Evolutionary conservation across 2,113 vertebrate species (phyloP), one percentile per base, ranked within the genome.

Genomic region (Miniopterus natalensis): DNA sequence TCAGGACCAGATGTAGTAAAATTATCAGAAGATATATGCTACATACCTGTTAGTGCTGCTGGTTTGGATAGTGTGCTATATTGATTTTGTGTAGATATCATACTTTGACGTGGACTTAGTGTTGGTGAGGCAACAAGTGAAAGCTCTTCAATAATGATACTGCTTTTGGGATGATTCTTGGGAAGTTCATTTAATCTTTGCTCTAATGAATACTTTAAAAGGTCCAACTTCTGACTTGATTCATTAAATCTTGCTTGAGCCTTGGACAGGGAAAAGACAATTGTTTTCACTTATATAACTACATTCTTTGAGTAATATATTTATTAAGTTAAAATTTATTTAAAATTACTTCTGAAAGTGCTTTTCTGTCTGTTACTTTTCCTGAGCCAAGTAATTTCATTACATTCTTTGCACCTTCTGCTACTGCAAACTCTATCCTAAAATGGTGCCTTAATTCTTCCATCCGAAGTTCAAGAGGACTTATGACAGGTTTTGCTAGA

Each of bases 371-470:
- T 1, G 99, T 99, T 97, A 99, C 99, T 98, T 99, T 99, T 96
- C 99, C 99, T 59, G 99, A 98, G 93, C 99, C 99, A 96, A 99
- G 99, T 91, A 99, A 99, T 98, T 99, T 99, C 99, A 99, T 99
- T 97, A 99, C 99, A 78, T 99, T 99, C 98, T 99, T 99, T 98
- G 99, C 99, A 97, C 99, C 99, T 98, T 99, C 99, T 23, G 99
- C 99, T 84, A 99, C 99, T 68, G 99, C 99, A 84, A 99, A 99
- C 97, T 99, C 99, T 98, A 99, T 99, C 98, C 99, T 99, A 97
- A 99, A 99, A 96, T 99, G 99, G 98, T 99, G 99, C 92, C 99
- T 99, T 92, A 99, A 97, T 98, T 99, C 99, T 98, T 99, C 99
- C 98, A 99, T 99, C 93, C 99, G 99, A 96, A 99, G 99, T 96